Evolutionary conservation across 2,113 vertebrate species (phyloP).

Genomic region (Hippocampus comes): DNA sequence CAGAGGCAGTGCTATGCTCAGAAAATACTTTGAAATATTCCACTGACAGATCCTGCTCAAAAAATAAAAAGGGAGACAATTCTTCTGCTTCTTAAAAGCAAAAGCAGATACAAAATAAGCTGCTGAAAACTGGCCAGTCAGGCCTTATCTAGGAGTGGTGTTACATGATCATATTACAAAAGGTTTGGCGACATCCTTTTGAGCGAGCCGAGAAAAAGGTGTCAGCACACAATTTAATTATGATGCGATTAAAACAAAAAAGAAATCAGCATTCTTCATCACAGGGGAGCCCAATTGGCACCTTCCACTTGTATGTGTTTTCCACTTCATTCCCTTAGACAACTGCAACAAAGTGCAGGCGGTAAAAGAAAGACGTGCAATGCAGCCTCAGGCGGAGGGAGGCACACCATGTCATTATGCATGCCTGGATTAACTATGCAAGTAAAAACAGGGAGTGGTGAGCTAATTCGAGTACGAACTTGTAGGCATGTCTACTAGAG

Average conservation of each 20-base stretch:
- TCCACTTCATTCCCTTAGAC: neutral
- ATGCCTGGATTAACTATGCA: neutral
- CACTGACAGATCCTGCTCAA: constrained; percentile 5
- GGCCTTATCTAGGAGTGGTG: constrained; percentile 13
- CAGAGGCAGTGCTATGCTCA: constrained; percentile 21
- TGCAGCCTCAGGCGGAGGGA: neutral
- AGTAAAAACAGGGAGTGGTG: neutral
- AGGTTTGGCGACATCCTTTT: neutral
- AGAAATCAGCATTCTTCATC: too few relatives aligned
- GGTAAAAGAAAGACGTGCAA: neutral
- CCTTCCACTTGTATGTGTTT: too few relatives aligned
- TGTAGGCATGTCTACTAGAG: neutral
- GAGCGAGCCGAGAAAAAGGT: neutral
- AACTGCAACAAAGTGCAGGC: constrained; percentile 30
- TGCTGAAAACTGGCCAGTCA: constrained; percentile 18
- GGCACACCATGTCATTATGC: neutral
- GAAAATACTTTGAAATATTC: constrained; percentile 17
- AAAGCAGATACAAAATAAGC: neutral
- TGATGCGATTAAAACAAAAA: neutral
- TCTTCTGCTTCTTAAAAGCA: neutral
- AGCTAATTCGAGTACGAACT: neutral
- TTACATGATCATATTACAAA: neutral
- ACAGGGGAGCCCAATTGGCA: neutral
- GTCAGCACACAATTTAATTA: neutral
- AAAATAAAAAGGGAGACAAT: neutral